phyloP scores from a whole-genome alignment of 2,797 vertebrate species.

The Schizopygopsis malacanthus region DNA sequence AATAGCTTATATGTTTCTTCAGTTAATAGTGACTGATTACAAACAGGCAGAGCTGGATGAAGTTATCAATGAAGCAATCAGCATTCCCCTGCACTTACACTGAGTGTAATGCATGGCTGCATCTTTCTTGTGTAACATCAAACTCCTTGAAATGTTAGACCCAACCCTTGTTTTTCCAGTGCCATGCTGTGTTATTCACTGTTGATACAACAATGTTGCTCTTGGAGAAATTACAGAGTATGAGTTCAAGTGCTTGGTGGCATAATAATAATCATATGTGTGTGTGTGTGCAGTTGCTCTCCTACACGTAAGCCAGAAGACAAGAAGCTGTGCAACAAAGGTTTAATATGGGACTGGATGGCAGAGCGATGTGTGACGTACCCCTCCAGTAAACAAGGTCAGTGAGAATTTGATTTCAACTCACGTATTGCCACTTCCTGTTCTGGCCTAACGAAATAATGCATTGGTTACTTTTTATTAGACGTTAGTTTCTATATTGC shows the following conservation, averaged over 20 bases:
- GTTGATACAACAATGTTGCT: constrained; percentile 19
- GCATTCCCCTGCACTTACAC: background rate
- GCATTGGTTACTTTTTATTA: background rate
- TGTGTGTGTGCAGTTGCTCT: constrained; percentile 69
- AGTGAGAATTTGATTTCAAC: constrained; percentile 8
- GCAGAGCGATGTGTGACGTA: constrained; percentile 88
- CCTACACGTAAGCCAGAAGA: constrained; percentile 74
- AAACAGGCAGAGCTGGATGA: background rate
- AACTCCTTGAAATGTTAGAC: background rate
- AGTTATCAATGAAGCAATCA: background rate
- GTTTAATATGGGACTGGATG: constrained; percentile 90
- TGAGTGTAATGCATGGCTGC: background rate
- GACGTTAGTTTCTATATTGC: background rate
- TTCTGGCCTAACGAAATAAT: background rate
- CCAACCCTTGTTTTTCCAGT: background rate
- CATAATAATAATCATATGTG: background rate
- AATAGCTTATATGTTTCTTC: background rate
- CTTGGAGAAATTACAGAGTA: background rate
- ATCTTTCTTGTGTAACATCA: constrained; percentile 8
- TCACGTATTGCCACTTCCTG: background rate
- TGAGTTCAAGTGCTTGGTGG: constrained; percentile 3
- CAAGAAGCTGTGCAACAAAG: constrained; percentile 85
- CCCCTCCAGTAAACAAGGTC: constrained; percentile 67
- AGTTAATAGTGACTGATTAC: background rate
- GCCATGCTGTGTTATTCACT: background rate